Conservation (phyloP, 2,113 vertebrate species). For the Cyanoderma ruficeps region DNA sequence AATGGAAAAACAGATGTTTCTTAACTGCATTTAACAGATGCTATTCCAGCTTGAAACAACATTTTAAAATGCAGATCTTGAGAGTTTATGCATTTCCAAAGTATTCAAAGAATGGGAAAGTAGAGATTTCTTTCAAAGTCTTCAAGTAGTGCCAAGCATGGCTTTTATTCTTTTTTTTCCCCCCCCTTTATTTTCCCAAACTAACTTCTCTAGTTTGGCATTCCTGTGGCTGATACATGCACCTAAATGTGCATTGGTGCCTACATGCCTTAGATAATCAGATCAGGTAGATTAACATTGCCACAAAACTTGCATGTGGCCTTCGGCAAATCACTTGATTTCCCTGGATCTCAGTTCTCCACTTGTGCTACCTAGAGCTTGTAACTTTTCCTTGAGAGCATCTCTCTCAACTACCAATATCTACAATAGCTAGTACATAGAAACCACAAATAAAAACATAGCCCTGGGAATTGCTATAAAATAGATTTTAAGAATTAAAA, state of each 20-base stretch:
- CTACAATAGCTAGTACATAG: neutral
- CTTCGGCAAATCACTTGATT: neutral
- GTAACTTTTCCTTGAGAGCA: neutral
- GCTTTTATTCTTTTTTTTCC: fast-evolving
- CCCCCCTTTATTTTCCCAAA: neutral
- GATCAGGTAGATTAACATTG: neutral
- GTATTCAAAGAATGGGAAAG: constrained; percentile 40
- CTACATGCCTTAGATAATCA: neutral
- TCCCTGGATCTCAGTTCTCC: neutral
- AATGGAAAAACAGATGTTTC: constrained; percentile 54
- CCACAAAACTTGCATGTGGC: neutral
- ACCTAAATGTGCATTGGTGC: neutral
- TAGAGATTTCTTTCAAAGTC: constrained; percentile 24
- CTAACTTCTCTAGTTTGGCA: neutral
- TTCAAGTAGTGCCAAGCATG: neutral
- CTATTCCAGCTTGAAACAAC: constrained; percentile 36
- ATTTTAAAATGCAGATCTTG: constrained; percentile 34
- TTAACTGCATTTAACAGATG: constrained; percentile 36
- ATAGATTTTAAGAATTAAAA: neutral
- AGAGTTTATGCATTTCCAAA: constrained; percentile 10
- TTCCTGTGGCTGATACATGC: neutral
- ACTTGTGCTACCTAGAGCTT: neutral
- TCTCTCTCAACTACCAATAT: neutral
- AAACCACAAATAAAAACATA: neutral
- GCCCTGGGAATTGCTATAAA: neutral